Percentiles rank a stretch among this genome's conserved stretches.
These are phyloP conservation scores for Plotosus lineatus DNA, from an alignment of 2,113 vertebrate genomes.

Conservation along the genomic window DNA sequence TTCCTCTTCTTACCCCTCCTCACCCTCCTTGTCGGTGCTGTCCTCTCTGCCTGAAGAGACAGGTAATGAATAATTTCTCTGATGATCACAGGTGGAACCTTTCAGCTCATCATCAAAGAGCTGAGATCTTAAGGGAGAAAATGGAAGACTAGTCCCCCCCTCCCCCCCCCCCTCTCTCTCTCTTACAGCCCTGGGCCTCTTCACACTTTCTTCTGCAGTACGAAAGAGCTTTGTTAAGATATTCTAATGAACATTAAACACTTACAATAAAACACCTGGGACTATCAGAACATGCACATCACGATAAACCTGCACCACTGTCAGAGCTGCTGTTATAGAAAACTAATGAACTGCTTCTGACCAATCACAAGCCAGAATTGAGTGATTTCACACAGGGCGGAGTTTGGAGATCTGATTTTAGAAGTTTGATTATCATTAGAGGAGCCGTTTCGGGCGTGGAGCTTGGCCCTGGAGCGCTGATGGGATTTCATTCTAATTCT, in stretches of 20 bases:
- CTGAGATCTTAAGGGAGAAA: not conserved
- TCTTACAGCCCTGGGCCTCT: not conserved
- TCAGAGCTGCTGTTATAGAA: not conserved
- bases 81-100: constrained; percentile 1
- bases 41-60: constrained; percentile 6
- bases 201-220: constrained; percentile 4
- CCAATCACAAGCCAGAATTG: not conserved
- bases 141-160: not conserved
- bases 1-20: not conserved
- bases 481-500: not conserved
- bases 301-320: not conserved
- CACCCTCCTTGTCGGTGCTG: not conserved
- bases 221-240: constrained; percentile 1
- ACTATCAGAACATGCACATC: not conserved
- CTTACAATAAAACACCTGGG: not conserved
- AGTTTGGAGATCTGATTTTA: not conserved
- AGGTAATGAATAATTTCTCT: constrained; percentile 8
- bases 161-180: not conserved
- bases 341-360: not conserved
- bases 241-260: constrained; percentile 7
- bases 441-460: not conserved
- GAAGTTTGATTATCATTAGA: not conserved
- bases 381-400: not conserved
- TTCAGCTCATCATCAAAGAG: constrained; percentile 18
- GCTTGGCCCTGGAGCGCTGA: not conserved